A percentile compares a stretch with the other conserved stretches of the same genome.
Evolutionary conservation across 2,888 invertebrate species (phyloP).

Genomic region (Thymelicus lineola): DNA sequence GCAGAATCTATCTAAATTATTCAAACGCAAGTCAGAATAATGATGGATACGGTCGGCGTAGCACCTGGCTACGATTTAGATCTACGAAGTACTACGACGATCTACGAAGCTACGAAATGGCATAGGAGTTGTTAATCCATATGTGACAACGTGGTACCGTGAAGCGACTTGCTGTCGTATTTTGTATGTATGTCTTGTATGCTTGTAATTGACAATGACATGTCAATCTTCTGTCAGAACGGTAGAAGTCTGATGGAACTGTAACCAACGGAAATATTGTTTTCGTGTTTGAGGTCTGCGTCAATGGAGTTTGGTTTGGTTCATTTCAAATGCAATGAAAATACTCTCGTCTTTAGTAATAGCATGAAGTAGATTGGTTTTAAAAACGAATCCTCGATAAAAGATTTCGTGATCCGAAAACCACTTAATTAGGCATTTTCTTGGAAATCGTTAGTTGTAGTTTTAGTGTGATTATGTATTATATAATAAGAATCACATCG

Average conservation of each 20-base stretch:
- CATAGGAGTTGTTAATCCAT: neutral
- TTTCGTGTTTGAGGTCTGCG: neutral
- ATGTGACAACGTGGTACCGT: neutral
- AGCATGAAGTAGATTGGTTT: too few relatives aligned
- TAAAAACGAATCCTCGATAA: too few relatives aligned
- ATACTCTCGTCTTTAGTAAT: too few relatives aligned
- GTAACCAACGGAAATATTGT: neutral
- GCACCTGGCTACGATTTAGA: slow-evolving; percentile 28
- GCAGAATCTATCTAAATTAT: slow-evolving; percentile 30
- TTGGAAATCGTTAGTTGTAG: too few relatives aligned
- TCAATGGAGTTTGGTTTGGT: too few relatives aligned
- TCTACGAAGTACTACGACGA: slow-evolving; percentile 12
- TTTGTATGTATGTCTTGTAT: neutral
- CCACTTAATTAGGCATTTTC: too few relatives aligned
- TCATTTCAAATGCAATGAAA: too few relatives aligned
- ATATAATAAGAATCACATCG: too few relatives aligned
- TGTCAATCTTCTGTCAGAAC: neutral
- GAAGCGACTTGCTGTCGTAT: neutral
- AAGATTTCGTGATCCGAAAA: too few relatives aligned
- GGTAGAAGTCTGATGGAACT: neutral
- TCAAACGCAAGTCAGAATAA: slow-evolving; percentile 25
- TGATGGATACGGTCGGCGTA: slow-evolving; percentile 25
- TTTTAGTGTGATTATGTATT: too few relatives aligned
- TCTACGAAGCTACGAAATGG: slow-evolving; percentile 9
- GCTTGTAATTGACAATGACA: neutral